Evolutionary conservation across 2,113 vertebrate genomes (phyloP).

Genomic region (Mesocricetus auratus): DNA sequence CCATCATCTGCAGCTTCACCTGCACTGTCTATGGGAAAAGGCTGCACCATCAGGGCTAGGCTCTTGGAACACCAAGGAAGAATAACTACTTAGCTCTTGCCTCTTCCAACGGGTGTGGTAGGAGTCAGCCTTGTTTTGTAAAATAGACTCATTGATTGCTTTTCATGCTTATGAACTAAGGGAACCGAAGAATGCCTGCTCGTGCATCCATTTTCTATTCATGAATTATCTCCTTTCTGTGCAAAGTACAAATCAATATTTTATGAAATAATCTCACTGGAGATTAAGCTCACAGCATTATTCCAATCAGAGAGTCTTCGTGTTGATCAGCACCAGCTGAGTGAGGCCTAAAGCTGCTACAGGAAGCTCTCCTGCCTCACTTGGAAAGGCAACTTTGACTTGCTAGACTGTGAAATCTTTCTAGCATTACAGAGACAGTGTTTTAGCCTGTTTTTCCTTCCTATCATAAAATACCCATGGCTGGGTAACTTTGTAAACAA

Average conservation of each 20-base stretch:
- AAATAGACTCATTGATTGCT: slow-evolving; percentile 28
- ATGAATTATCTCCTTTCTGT: slow-evolving; percentile 65
- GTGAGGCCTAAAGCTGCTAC: neutral
- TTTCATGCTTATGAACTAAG: slow-evolving; percentile 34
- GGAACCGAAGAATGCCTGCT: slow-evolving; percentile 25
- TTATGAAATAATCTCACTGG: slow-evolving; percentile 75
- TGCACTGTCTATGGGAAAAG: neutral
- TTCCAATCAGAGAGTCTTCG: slow-evolving; percentile 44
- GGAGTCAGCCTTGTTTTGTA: neutral
- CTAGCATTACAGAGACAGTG: neutral
- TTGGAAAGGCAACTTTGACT: neutral
- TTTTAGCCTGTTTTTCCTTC: neutral
- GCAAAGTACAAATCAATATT: slow-evolving; percentile 71
- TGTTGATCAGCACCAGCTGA: neutral
- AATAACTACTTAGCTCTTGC: neutral
- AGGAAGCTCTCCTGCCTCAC: neutral
- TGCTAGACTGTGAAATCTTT: neutral
- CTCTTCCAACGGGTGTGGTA: neutral
- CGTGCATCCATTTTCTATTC: slow-evolving; percentile 72
- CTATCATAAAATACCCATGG: neutral
- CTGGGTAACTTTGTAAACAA: neutral
- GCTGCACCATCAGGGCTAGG: neutral
- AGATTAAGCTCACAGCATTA: slow-evolving; percentile 42
- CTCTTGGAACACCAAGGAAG: neutral
- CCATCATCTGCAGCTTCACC: neutral